Base-by-base conservation (phyloP, 1,140 invertebrate species). In the Saxidomus purpurata region DNA sequence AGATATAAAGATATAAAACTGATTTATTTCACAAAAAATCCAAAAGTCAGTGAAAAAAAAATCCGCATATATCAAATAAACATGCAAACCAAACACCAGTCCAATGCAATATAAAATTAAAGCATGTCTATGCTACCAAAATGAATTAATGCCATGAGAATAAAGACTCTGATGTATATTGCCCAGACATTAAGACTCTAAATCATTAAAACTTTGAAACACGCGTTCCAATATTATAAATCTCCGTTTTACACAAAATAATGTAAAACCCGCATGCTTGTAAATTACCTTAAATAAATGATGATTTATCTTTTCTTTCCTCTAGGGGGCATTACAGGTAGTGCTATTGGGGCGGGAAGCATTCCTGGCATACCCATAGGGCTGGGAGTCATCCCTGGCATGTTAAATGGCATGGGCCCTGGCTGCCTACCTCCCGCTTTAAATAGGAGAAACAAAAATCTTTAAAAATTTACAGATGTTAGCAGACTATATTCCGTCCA, bases 281-380 rank as follows among this genome's bases (percentile, higher is more conserved):
- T 28, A 9, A 19, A 59, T 71, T 71, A 71, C 67, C 67, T 71
- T 38, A 38, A 17, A 15, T 3, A 28, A 6, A 71, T 4, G 34
- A 4, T 22, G 13, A 38, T 71, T 71, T 71, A 38, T 71, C 38
- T 71, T 71, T 71, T 38, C 34, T 71, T 71, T 36, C 67, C 67
- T 19, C 8, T 8, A 38, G 67, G 67, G 22, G 67, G 34, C 34
- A 38, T 36, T 1, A 71, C 31, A 17, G 67, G 67, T 8, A 36
- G 36, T 1, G 6, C 67, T 38, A 40, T 34, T 4, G 2, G 67
- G 36, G 34, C 67, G 34, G 67, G 67, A 71, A 71, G 2, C 67
- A 71, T 71, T 34, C 67, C 67, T n/a, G 76, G 76, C 47, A 79
- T 79, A 15, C 43, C 22, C 47, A 79, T 55, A 8, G 76, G 76